Evolutionary conservation across 2,797 vertebrate species (phyloP), one percentile per base, ranked within the genome.

Genomic region (Adelosebastes latens): DNA sequence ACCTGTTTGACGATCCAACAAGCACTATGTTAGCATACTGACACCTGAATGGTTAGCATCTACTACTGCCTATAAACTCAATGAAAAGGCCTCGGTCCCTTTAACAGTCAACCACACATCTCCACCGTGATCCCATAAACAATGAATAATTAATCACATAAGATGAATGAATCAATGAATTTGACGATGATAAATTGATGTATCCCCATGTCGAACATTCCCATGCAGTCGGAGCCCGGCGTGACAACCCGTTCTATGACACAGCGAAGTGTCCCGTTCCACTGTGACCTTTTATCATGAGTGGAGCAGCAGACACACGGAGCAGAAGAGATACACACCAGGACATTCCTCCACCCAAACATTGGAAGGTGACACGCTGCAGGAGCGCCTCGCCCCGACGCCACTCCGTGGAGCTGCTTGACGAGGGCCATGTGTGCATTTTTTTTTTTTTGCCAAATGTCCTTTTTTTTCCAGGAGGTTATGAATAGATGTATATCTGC

Each of bases 341-440:
- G 93, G 79, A 88, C 95, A 96, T 96, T 96, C 96, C 94, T 95
- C 34, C 92, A 93, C 90, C 92, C 93, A 91, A 92, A 95, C 95
- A 95, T 90, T 93, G 78, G 16, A 79, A 89, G 70, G 84, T 95
- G 96, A 96, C 94, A 95, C 75, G 90, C 89, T 39, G 92, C 96
- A 97, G 96, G 92, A 93, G 87, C 71, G 2, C 83, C 92, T 93
- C 84, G 84, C 81, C 87, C 76, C 58, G 87, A 87, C 46, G 39
- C 52, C 78, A 82, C 46, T 82, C 83, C 34, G 69, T 27, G 71
- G 49, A 87, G 88, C 24, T 6, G 79, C 86, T 89, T 91, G 90
- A 95, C 92, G 36, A 92, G 94, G 13, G 87, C 94, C 96, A 95
- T 94, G 95, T 93, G 95, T 91, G 93, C 89, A 90, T 82, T 89